Evolutionary conservation across 92 coral and sea anemone species (phyloP).

Genomic region (Siderastrea siderea): DNA sequence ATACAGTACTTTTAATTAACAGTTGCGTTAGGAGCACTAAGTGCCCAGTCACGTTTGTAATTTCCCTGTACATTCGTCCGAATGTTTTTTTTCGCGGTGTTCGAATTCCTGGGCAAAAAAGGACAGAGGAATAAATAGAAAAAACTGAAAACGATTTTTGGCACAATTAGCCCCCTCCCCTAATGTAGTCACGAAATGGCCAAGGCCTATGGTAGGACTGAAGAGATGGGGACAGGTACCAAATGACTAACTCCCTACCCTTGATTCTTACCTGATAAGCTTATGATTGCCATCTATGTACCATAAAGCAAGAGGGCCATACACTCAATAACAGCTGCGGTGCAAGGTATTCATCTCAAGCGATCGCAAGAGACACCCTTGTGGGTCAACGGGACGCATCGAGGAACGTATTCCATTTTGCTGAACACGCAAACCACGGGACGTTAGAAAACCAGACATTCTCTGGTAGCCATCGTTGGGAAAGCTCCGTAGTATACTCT

Average conservation of each 20-base stretch:
- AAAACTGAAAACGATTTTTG: no score
- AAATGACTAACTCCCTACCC: background rate
- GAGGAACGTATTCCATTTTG: constrained; percentile 4
- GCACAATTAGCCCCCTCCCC: no score
- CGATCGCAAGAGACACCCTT: background rate
- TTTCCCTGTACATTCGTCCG: no score
- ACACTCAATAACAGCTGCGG: background rate
- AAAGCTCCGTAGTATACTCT: constrained; percentile 18
- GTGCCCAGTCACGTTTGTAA: no score
- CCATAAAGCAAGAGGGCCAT: constrained; percentile 31
- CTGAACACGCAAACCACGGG: constrained; percentile 34
- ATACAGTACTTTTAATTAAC: no score
- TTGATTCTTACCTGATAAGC: background rate
- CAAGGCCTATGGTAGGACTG: background rate
- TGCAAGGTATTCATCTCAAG: background rate
- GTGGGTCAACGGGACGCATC: background rate
- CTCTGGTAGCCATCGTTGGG: constrained; percentile 58
- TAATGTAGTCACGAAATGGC: no score
- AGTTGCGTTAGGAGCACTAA: no score
- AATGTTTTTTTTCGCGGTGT: no score
- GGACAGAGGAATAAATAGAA: no score
- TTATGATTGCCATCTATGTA: background rate
- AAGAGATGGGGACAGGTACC: background rate
- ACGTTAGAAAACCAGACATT: constrained; percentile 43
- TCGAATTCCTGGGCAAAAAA: no score